Conservation (phyloP, 2,113 vertebrate genomes). For the Pristiophorus japonicus region DNA sequence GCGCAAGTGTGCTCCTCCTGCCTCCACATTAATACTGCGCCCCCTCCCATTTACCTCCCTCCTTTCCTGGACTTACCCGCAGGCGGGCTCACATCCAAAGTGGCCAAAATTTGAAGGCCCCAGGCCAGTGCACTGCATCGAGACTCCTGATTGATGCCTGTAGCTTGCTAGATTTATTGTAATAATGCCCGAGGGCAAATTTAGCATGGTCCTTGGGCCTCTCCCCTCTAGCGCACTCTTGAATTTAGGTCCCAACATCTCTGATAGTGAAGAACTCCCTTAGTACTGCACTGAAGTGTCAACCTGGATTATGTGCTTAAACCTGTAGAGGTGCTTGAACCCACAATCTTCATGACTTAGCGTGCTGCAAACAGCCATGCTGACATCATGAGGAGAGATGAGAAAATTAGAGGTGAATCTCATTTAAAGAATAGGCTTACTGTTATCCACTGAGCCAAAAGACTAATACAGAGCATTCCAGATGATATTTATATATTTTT, state of each 20-base stretch:
- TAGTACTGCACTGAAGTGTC: neutral
- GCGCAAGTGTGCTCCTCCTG: neutral
- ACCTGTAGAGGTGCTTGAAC: neutral
- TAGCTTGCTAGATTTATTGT: neutral
- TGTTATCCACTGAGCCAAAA: neutral
- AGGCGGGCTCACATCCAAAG: too few relatives aligned
- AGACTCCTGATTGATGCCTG: neutral
- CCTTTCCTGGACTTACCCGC: neutral
- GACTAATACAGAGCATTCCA: too few relatives aligned
- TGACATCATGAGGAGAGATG: neutral
- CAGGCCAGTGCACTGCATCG: neutral
- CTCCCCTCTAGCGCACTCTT: neutral
- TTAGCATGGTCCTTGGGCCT: neutral
- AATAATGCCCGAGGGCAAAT: neutral
- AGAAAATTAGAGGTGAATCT: neutral
- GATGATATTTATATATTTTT: neutral
- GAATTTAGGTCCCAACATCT: neutral
- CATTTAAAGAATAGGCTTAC: neutral
- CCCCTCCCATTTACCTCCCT: too few relatives aligned
- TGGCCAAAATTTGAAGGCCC: neutral
- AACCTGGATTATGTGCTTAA: neutral
- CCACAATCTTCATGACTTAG: neutral
- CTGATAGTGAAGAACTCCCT: too few relatives aligned
- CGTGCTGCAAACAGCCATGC: neutral
- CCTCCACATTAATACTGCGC: neutral